Percentiles rank a stretch among this genome's conserved stretches.
Evolutionary conservation across 2,888 invertebrate species (phyloP).

Genomic region (Cheilosia vernalis): DNA sequence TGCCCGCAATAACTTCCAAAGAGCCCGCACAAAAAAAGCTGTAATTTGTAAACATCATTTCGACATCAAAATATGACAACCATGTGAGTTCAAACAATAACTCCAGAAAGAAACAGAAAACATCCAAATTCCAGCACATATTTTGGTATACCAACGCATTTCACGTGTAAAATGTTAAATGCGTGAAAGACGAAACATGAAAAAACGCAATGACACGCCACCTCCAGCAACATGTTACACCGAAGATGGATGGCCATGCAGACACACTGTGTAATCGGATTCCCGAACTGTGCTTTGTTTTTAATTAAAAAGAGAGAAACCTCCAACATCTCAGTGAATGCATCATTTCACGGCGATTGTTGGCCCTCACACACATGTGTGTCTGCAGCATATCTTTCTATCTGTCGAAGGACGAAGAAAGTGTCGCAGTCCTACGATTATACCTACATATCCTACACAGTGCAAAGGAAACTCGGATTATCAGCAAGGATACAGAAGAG

Average conservation of each 20-base stretch:
- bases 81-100: constrained; percentile 54
- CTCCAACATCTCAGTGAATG: constrained; percentile 38
- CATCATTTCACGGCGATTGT: constrained; percentile 62
- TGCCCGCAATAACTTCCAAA: constrained; percentile 13
- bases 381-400: neutral
- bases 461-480: constrained; percentile 62
- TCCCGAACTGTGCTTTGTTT: constrained; percentile 73
- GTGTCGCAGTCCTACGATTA: constrained; percentile 11
- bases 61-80: constrained; percentile 72
- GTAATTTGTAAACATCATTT: constrained; percentile 72
- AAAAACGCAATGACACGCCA: constrained; percentile 72
- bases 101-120: constrained; percentile 20
- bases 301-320: constrained; percentile 68
- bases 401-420: constrained; percentile 48
- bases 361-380: constrained; percentile 46
- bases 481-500: constrained; percentile 46
- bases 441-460: neutral
- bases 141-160: constrained; percentile 61
- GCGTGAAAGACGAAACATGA: constrained; percentile 72
- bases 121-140: constrained; percentile 14
- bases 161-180: constrained; percentile 66
- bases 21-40: constrained; percentile 49
- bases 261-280: constrained; percentile 73
- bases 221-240: constrained; percentile 58
- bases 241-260: constrained; percentile 72